Base-by-base conservation (phyloP, 2,797 vertebrate genomes). In the Cyprinodon diabolis region DNA sequence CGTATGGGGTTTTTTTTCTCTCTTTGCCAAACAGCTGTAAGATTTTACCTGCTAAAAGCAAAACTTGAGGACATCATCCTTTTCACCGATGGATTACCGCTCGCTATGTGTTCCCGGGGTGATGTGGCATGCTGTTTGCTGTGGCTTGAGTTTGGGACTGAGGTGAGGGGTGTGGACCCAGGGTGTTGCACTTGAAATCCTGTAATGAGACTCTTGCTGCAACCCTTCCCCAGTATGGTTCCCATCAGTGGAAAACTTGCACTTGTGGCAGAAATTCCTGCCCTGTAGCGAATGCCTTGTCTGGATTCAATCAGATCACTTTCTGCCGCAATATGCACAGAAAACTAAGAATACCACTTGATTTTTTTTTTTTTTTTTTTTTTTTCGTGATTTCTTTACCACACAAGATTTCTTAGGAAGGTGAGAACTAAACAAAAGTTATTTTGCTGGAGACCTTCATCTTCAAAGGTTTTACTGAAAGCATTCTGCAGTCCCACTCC, bases 241-340 rank as follows among this genome's bases (percentile, higher is more conserved):
- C 89, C 90, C 89, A 94, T 94, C 93, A 93, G 81, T n/a, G 71
- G 72, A 85, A 57, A 76, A 91, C 89, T 91, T 92, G 90, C 92
- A 94, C 92, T 94, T 92, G 91, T 90, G 92, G 90, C 89, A 91
- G 77, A 93, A 93, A 93, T 94, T 94, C 92, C 91, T 90, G 77
- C 62, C 81, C 82, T 88, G 81, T 74, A 91, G 89, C 91, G 82
- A 92, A 90, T 84, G 74, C 79, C 84, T 87, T 69, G 84, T 90
- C 93, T 95, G 94, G 90, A 85, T 91, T 90, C 78, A 92, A 93
- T 94, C 92, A 91, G 90, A 92, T 87, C 75, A 78, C 83, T 76
- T 77, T 80, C 69, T 89, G 83, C 90, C 89, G 73, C 71, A 23
- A 78, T 85, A 76, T 88, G 71, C 78, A 69, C 58, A 79, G 78